Evolutionary conservation across 2,797 vertebrate species (phyloP).

Genomic region (Lagorchestes hirsutus): DNA sequence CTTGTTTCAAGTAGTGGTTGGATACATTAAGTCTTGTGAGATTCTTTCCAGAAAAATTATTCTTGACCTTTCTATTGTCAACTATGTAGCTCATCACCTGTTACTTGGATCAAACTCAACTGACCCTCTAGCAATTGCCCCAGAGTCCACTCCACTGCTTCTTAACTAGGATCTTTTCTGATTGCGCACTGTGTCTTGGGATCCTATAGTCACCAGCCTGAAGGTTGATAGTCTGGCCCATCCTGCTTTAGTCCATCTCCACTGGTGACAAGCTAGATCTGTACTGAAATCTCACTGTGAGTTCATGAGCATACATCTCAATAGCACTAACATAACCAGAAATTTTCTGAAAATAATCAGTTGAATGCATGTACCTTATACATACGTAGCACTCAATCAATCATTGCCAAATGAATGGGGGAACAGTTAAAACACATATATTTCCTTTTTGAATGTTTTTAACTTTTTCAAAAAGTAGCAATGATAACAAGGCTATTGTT

Average conservation of each 20-base stretch:
- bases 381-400: neutral
- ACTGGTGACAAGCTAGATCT: neutral
- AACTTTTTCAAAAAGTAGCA: neutral
- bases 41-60: neutral
- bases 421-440: neutral
- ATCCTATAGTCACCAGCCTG: neutral
- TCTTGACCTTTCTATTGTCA: neutral
- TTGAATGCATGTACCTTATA: neutral
- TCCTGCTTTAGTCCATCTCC: neutral
- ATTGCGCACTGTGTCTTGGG: neutral
- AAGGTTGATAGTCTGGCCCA: neutral
- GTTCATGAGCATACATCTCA: neutral
- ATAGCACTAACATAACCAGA: neutral
- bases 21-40: neutral
- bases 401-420: neutral
- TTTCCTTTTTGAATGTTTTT: slow-evolving; percentile 14
- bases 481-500: neutral
- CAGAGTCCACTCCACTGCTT: neutral
- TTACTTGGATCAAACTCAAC: neutral
- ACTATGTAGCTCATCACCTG: neutral
- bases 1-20: neutral
- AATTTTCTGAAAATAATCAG: neutral
- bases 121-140: neutral
- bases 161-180: neutral
- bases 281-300: neutral